Base-by-base conservation (phyloP, 1,140 invertebrate genomes). In the Orius insidiosus region DNA sequence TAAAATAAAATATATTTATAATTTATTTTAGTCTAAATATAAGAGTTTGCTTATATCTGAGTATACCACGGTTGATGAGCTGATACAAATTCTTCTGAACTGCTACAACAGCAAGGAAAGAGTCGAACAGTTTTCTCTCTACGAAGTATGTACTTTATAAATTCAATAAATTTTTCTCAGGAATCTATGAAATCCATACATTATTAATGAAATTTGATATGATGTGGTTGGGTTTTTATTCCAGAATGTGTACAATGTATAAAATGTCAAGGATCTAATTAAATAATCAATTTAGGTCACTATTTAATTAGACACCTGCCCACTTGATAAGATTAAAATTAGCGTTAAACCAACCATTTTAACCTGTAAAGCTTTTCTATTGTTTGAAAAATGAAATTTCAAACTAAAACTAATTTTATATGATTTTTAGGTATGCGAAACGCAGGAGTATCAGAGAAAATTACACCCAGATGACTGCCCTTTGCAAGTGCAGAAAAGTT, bases 41-140 rank as follows among this genome's bases (percentile, higher is more conserved):
- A 92, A 93, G 63, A 87, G 83, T 55, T 65, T 93, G 47, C 69
- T 92, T 44, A 81, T 92, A 50, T 88, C 85, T 45, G 85, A 90
- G 52, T 69, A 76, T 55, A 93, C 87, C 14, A 86, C 83, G n/a
- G 81, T 83, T 3, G 83, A 88, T 59, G 86, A 93, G 64, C 64
- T 92, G 44, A 75, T 92, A 46, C 77, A 82, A 52, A 75, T 93
- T 53, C 62, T 93, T 34, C 68, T 92, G 11, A 80, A 80, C 52
- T 90, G 85, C 64, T 88, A 86, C 57, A 83, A 76, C 60, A 85
- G 77, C 14, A 74, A 69, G 45, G 85, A 90, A 59, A 70, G 76
- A 34, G 78, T 85, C 1, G 81, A 85, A 59, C 75, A 81, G 60
- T 92, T 87, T 62, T 85, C 83, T 13, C 64, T 92, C 13, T 89